Conservation (phyloP, 1,140 invertebrate genomes). For the Mactra quadrangularis region DNA sequence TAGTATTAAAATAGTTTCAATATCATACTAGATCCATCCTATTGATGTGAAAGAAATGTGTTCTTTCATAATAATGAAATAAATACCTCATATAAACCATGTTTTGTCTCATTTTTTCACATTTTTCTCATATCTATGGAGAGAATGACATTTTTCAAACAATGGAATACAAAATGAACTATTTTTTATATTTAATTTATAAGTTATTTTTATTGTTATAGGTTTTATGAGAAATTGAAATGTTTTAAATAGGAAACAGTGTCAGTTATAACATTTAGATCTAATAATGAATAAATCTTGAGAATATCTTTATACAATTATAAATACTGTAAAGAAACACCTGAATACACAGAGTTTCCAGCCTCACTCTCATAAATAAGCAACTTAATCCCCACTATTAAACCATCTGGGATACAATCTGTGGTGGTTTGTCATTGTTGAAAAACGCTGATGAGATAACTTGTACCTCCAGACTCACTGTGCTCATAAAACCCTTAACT, state of each 20-base stretch:
- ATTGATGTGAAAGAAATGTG: conserved; percentile 12
- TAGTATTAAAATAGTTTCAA: too few species aligned
- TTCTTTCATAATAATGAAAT: conserved; percentile 24
- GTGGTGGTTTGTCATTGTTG: too few species aligned
- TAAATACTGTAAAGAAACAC: conserved; percentile 12
- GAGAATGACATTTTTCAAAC: background rate
- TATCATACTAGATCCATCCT: background rate
- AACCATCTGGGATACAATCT: conserved; percentile 5
- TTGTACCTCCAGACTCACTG: too few species aligned
- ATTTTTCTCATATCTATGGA: too few species aligned
- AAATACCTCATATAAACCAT: conserved; percentile 27
- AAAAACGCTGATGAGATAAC: too few species aligned
- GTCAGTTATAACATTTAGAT: conserved; percentile 15
- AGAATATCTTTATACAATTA: conserved; percentile 17
- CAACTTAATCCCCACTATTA: conserved; percentile 2
- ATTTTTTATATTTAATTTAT: background rate
- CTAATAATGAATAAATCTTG: conserved; percentile 15
- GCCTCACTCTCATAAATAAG: conserved; percentile 6
- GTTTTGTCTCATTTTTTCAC: too few species aligned
- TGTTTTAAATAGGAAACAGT: background rate
- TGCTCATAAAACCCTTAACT: too few species aligned
- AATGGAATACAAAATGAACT: background rate
- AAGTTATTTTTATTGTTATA: background rate
- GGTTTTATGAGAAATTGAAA: conserved; percentile 1
- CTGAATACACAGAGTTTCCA: conserved; percentile 18